Base-by-base conservation (phyloP, 2,797 vertebrate species). In the Sylvia borin region DNA sequence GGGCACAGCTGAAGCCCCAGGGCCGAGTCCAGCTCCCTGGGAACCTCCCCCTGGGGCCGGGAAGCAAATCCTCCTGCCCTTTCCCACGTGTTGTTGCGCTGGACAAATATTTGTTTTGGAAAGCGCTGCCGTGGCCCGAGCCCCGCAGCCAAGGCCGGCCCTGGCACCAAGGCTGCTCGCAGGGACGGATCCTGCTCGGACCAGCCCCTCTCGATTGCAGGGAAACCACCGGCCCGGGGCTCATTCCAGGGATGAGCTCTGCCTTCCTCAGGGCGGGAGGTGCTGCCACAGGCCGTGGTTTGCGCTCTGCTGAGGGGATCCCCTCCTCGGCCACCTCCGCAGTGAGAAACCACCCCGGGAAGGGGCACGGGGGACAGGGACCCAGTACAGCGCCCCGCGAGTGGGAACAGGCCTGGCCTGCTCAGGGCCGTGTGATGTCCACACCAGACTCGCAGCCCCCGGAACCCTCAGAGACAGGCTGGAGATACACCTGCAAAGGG, bases 81-180 rank as follows among this genome's bases (percentile, higher is more conserved):
- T 94, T 95, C 92, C 79, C 92, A 92, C 50, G 61, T 89, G 91
- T 9, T 89, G 29, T 24, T 36, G 89, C 3, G 0, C 82, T 65
- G 84, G 18, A 77, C 85, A 83, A 93, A 95, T 93, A 93, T 96
- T 96, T 94, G 89, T 84, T 91, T 94, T 96, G 96, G 92, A 83
- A 72, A 96, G 87, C 2, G 3, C 36, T 68, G 74, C 91, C 75
- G 17, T 90, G 88, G 64, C 94, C 74, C 2, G 12, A 77, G 94
- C 83, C 94, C 66, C 2, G n/a, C 66, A 34, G 94, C 94, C 94
- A 92, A 77, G 92, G 95, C 84, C 36, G 17, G 31, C 51, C 43
- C 95, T 67, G 93, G 78, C 88, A 86, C 67, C 87, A 48, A 65
- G 34, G 85, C 61, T 43, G 90, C 92, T n/a, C 4, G 1, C 86